These are phyloP conservation scores for Achroia grisella DNA, from an alignment of 1,140 invertebrate species.

Conservation along the genomic window DNA sequence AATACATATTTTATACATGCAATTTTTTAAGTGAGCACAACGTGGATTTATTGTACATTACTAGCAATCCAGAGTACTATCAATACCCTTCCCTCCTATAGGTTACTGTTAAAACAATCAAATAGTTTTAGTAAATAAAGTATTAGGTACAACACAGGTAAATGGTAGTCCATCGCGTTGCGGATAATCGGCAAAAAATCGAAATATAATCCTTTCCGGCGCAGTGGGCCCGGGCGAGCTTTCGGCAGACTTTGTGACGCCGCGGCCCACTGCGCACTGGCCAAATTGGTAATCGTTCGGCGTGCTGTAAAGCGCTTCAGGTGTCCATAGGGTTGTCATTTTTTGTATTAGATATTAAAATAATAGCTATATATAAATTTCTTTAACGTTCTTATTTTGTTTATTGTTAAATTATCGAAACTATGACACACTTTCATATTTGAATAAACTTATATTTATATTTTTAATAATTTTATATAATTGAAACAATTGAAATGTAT, in stretches of 20 bases:
- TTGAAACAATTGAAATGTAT: too few species aligned
- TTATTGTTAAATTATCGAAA: too few species aligned
- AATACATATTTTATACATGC: too few species aligned
- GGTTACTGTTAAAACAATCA: too few species aligned
- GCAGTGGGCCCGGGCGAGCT: conserved; percentile 50
- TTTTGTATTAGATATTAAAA: not conserved
- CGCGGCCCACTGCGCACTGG: conserved; percentile 20
- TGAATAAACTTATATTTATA: too few species aligned
- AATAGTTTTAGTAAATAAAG: too few species aligned
- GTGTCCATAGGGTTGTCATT: conserved; percentile 38
- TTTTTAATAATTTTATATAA: too few species aligned
- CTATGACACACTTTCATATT: too few species aligned
- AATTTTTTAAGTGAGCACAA: too few species aligned
- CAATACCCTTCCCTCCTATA: too few species aligned
- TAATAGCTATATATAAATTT: too few species aligned
- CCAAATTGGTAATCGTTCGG: conserved; percentile 48
- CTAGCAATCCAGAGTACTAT: conserved; percentile 1
- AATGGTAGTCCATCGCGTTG: conserved; percentile 25
- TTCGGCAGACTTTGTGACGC: conserved; percentile 67
- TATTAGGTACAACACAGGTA: conserved; percentile 12
- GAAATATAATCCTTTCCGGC: conserved; percentile 57
- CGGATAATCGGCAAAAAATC: conserved; percentile 53
- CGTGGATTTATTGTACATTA: not conserved
- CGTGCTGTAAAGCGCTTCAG: conserved; percentile 28
- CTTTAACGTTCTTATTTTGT: too few species aligned